A percentile compares a stretch with the other conserved stretches of the same genome.
Evolutionary conservation across 2,113 vertebrate species (phyloP).

Genomic region (Crotalus tigris): DNA sequence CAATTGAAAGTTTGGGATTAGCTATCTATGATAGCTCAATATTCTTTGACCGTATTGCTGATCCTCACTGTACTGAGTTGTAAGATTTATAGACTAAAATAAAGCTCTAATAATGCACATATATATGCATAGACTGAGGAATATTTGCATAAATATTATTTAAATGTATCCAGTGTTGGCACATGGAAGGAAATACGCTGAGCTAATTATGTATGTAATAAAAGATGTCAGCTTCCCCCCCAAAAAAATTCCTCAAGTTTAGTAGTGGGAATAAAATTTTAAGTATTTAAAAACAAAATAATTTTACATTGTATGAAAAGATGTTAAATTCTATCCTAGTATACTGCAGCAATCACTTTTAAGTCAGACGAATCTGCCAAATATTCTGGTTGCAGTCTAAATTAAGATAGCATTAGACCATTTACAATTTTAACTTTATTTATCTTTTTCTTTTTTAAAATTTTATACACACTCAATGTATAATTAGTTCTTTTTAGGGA

Average conservation of each 20-base stretch:
- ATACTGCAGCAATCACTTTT: conserved; percentile 19
- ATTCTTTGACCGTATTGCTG: not conserved
- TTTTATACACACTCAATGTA: conserved; percentile 31
- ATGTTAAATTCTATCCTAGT: conserved; percentile 35
- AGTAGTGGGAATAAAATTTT: not conserved
- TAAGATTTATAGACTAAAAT: not conserved
- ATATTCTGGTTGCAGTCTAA: conserved; percentile 36
- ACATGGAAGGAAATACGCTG: not conserved
- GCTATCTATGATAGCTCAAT: not conserved
- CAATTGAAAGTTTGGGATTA: not conserved
- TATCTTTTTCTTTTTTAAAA: conserved; percentile 21
- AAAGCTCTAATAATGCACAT: not conserved
- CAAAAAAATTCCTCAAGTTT: not conserved
- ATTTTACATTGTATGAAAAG: conserved; percentile 38
- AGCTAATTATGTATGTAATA: not conserved
- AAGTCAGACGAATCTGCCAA: conserved; percentile 13
- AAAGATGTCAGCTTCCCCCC: not conserved
- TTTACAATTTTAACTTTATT: conserved; percentile 38
- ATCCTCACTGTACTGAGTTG: not conserved
- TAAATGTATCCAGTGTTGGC: not conserved
- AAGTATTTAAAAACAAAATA: not conserved
- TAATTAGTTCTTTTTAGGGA: conserved; percentile 37
- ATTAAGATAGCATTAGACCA: conserved; percentile 37
- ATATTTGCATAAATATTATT: not conserved
- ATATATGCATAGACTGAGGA: not conserved